Evolutionary conservation across 2,797 vertebrate genomes (phyloP), one percentile per base, ranked within the genome.

Genomic region (Malurus leucopterus): DNA sequence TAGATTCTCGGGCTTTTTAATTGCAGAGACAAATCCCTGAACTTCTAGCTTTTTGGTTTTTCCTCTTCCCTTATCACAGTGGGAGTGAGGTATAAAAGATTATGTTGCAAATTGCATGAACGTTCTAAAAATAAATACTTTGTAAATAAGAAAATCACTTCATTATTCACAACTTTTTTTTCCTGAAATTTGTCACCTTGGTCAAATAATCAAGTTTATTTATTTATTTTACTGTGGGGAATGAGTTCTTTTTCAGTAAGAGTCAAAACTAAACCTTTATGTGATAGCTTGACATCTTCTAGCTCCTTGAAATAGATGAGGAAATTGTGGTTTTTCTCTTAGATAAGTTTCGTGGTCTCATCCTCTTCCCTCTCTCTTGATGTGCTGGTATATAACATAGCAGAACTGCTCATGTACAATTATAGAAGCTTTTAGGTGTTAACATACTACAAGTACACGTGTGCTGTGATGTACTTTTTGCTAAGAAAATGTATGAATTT

Each of bases 381-480:
- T 76, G 15, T 49, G 32, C 32, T 59, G 32, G 22, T 62, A 26
- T 38, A 11, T 49, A 36, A 11, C 15, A 8, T 6, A 29, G 53
- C 44, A 69, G 65, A 85, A 32, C n/a, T 63, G 44, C 40, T 53
- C 13, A 8, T 0, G 0, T 47, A 9, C 24, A 71, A 6, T 58
- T 86, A 17, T 0, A 54, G 51, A 77, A 58, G 3, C 24, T 50
- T 79, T 55, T 61, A 65, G 50, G 11, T 30, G 8, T 65, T 79
- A 46, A 24, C 13, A 9, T 49, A 44, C 8, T 72, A n/a, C 27
- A 65, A 17, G 65, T 43, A 15, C 13, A 14, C 5, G 1, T 41
- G 16, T 26, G 29, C 15, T 0, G 0, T 29, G 26, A 36, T 73
- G 17, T 7, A 27, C 4, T 57, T 72, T 10, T 72, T 10, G 38